Evolutionary conservation across 2,797 vertebrate genomes (phyloP), one percentile per base, ranked within the genome.

Genomic region (Bovichtus diacanthus): DNA sequence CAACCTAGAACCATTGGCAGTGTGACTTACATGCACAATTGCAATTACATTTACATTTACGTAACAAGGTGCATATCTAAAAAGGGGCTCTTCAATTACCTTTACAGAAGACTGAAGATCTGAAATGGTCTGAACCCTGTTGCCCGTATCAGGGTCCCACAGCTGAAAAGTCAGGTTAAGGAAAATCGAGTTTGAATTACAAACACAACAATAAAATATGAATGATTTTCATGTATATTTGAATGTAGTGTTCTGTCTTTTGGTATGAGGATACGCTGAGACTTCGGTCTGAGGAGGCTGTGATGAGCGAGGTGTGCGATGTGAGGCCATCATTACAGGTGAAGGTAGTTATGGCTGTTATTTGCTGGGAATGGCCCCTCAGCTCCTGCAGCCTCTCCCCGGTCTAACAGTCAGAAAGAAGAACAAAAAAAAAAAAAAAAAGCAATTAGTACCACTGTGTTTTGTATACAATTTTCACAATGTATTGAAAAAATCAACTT

Each of bases 91-190:
- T 9, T 21, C 2, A 18, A 71, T 78, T 93, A 98, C 98, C 97
- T 98, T 99, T 6, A 98, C 97, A 69, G 98, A 97, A 3, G 97
- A 98, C 90, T 97, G 96, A 50, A 99, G 97, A 70, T 96, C 96
- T 1, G 96, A 96, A 34, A 98, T 93, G 67, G 94, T 97, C 84
- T 95, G 95, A 80, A 98, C 87, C 66, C 97, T 92, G 86, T 93
- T 94, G 18, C 97, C 97, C 49, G 92, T 96, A 60, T 92, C 94
- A 70, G 96, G 96, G 84, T 99, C 96, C 98, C 98, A 99, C 79
- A 97, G 61, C 96, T 98, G 92, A 60, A 76, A 69, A 11, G 23
- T 1, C 10, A 13, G 7, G 55, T 94, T 88, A 74, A 95, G 90
- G 84, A 87, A 27, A 73, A 76, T 10, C n/a, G 11, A 66, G 29